Evolutionary conservation across 2,113 vertebrate genomes (phyloP).

Genomic region (Seriola dumerili): DNA sequence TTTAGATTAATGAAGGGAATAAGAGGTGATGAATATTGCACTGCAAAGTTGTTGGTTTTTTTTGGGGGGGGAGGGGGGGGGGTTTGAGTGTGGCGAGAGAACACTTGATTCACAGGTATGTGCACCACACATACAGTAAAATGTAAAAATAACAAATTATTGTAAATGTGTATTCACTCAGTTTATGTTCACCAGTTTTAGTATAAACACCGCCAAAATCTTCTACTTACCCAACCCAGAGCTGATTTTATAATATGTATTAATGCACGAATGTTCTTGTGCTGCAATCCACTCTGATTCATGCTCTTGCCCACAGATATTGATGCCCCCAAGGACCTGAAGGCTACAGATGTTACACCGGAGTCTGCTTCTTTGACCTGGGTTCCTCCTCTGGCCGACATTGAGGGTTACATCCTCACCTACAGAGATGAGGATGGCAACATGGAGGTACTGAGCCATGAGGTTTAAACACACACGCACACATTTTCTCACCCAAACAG

Average conservation of each 20-base stretch:
- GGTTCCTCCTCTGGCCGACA: slow-evolving; percentile 86
- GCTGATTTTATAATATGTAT: neutral
- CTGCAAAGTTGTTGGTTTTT: too few relatives aligned
- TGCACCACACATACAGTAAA: neutral
- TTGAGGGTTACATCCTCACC: slow-evolving; percentile 88
- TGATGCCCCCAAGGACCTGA: slow-evolving; percentile 88
- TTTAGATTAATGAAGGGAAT: neutral
- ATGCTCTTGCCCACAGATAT: slow-evolving; percentile 81
- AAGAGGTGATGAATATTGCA: neutral
- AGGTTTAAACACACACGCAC: neutral
- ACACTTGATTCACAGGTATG: neutral
- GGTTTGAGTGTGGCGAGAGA: neutral
- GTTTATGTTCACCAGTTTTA: neutral
- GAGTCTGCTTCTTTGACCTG: slow-evolving; percentile 86
- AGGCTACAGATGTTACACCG: slow-evolving; percentile 77
- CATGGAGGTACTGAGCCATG: slow-evolving; percentile 80
- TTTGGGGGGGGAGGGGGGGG: too few relatives aligned
- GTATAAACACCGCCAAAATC: neutral
- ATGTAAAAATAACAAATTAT: neutral
- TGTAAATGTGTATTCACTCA: neutral
- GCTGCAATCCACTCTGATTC: slow-evolving; percentile 34
- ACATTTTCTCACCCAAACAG: neutral
- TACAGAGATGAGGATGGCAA: slow-evolving; percentile 83
- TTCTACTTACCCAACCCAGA: neutral
- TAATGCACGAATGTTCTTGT: neutral